phyloP scores from a whole-genome alignment of 2,888 invertebrate genomes.

The Eupsilia transversa region DNA sequence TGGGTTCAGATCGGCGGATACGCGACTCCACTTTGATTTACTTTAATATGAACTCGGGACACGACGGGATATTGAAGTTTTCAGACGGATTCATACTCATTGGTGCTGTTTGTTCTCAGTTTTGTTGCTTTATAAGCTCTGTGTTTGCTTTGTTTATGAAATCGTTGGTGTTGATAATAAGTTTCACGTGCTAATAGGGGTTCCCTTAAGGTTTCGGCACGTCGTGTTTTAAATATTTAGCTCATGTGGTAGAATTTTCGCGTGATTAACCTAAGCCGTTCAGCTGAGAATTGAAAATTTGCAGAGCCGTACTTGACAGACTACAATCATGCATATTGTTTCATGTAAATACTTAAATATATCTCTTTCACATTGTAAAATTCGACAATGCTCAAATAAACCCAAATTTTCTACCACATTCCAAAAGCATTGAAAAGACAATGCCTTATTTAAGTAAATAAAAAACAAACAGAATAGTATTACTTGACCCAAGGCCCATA shows the following conservation, averaged over 20 bases:
- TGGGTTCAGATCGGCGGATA: slow-evolving; percentile 66
- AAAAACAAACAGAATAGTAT: not conserved
- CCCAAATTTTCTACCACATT: not conserved
- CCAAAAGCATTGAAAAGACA: slow-evolving; percentile 3
- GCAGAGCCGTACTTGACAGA: not conserved
- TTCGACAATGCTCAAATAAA: not conserved
- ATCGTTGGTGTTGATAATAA: slow-evolving; percentile 24
- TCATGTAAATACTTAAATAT: not conserved
- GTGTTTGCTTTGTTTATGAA: slow-evolving; percentile 22
- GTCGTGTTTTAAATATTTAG: not conserved
- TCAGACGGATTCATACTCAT: slow-evolving; percentile 52
- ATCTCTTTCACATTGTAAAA: not conserved
- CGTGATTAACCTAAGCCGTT: not conserved
- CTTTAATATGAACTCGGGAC: slow-evolving; percentile 58
- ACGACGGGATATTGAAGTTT: slow-evolving; percentile 65
- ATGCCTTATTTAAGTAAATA: not conserved
- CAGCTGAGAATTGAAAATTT: not conserved
- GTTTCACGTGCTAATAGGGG: not conserved
- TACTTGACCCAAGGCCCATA: slow-evolving; percentile 21
- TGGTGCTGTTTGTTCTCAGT: slow-evolving; percentile 50
- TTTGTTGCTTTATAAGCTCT: slow-evolving; percentile 25
- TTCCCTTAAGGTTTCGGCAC: not conserved
- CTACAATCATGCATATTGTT: not conserved
- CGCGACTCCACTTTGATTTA: slow-evolving; percentile 62
- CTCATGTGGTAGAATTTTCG: not conserved